These are phyloP conservation scores for Lutjanus erythropterus DNA, from an alignment of 2,113 vertebrate species.

Conservation along the genomic window DNA sequence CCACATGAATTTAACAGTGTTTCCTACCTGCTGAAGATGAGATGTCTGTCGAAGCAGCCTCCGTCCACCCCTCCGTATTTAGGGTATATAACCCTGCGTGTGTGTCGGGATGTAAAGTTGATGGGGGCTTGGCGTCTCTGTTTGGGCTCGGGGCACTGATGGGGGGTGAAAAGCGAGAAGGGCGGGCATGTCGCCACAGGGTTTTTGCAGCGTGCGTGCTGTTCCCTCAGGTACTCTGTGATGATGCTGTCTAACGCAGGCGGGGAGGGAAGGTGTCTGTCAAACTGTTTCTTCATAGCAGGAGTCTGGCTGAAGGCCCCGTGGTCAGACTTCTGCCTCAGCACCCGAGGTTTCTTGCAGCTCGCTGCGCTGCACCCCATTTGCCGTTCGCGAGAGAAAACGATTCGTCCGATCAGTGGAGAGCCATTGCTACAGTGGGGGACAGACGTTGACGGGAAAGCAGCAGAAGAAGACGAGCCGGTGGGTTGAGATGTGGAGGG, in stretches of 20 bases:
- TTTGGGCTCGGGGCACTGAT: constrained; percentile 99
- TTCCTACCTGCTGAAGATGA: constrained; percentile 97
- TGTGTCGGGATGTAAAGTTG: constrained; percentile 97
- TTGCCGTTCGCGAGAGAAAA: constrained; percentile 94
- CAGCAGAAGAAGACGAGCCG: constrained; percentile 80
- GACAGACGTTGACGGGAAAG: constrained; percentile 82
- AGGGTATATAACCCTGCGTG: constrained; percentile 93
- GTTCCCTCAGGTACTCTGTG: constrained; percentile 98
- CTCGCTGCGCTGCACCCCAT: constrained; percentile 87
- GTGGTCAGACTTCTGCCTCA: constrained; percentile 98
- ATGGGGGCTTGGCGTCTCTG: constrained; percentile 97
- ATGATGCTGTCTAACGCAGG: constrained; percentile 98
- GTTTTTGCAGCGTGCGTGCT: constrained; percentile 99
- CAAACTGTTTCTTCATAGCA: constrained; percentile 98
- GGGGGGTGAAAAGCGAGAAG: constrained; percentile 98
- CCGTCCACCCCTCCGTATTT: constrained; percentile 99
- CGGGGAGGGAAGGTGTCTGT: constrained; percentile 96
- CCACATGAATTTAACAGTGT: background rate
- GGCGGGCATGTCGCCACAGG: constrained; percentile 99
- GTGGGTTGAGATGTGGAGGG: constrained; percentile 86
- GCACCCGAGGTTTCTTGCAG: constrained; percentile 91
- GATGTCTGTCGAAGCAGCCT: constrained; percentile 98
- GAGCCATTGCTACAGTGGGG: constrained; percentile 88
- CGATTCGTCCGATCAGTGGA: constrained; percentile 93
- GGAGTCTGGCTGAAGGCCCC: constrained; percentile 98